A percentile compares a stretch with the other conserved stretches of the same genome.
phyloP scores from a whole-genome alignment of 2,113 vertebrate species.

The Petromus typicus region DNA sequence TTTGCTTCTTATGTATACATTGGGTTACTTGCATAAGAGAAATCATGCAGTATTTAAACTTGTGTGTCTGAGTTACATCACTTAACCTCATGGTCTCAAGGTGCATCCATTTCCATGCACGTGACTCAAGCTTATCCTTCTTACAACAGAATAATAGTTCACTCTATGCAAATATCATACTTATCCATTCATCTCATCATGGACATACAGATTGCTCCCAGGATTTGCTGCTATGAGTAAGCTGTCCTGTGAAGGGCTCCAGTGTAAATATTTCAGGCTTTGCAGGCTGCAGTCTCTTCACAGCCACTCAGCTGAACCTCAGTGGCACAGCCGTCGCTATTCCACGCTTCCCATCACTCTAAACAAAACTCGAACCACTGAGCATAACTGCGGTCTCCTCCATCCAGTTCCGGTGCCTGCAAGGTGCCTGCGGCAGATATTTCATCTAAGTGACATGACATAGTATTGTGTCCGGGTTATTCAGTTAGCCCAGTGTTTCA shows the following conservation, averaged over 20 bases:
- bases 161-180: not conserved
- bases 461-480: no score
- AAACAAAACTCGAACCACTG: not conserved
- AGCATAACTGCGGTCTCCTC: not conserved
- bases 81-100: not conserved
- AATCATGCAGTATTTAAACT: not conserved
- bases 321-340: not conserved
- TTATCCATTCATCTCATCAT: not conserved
- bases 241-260: not conserved
- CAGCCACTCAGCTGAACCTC: not conserved
- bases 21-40: not conserved
- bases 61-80: not conserved
- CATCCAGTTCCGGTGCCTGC: not conserved
- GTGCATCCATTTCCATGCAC: not conserved
- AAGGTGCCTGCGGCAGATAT: not conserved
- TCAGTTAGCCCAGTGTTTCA: no score
- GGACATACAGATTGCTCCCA: not conserved
- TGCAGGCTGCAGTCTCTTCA: not conserved
- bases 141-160: not conserved
- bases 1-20: not conserved
- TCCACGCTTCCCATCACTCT: not conserved
- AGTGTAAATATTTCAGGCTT: not conserved
- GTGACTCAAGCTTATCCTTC: not conserved
- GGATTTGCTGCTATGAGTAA: not conserved
- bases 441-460: not conserved